These are phyloP conservation scores for Lacerta viridis DNA, from an alignment of 2,797 vertebrate genomes.

Conservation along the genomic window DNA sequence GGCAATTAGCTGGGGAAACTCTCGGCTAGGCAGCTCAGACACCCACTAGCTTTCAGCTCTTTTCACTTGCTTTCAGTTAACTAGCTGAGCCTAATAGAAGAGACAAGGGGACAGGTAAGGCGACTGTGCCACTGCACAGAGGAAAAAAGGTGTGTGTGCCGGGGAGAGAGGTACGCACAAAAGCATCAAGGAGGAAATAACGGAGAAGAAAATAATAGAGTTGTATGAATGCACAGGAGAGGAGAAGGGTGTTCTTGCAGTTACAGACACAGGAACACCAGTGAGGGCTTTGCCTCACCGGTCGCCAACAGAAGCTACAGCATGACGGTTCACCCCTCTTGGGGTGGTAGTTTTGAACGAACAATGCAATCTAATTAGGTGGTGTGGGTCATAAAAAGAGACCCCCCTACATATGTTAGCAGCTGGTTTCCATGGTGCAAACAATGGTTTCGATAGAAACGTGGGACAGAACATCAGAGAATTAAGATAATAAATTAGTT, in stretches of 20 bases:
- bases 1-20: constrained; percentile 84
- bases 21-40: constrained; percentile 76
- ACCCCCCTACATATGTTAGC: constrained; percentile 69
- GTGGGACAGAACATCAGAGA: constrained; percentile 76
- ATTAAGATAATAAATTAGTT: constrained; percentile 84
- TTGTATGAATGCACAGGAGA: background rate
- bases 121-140: constrained; percentile 17
- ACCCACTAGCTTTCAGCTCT: constrained; percentile 80
- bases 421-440: constrained; percentile 80
- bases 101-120: constrained; percentile 75
- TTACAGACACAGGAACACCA: constrained; percentile 8
- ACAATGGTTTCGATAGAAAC: constrained; percentile 77
- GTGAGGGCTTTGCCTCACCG: constrained; percentile 27
- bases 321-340: constrained; percentile 6
- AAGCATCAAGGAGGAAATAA: constrained; percentile 28
- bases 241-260: constrained; percentile 38
- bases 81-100: constrained; percentile 74
- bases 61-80: constrained; percentile 78
- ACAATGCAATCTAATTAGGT: constrained; percentile 82
- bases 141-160: constrained; percentile 42
- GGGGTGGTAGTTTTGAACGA: constrained; percentile 73
- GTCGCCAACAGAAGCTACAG: constrained; percentile 27
- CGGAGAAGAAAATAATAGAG: background rate
- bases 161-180: constrained; percentile 11
- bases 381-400: constrained; percentile 77